Conservation (phyloP, 2,797 vertebrate species). For the Poeciliopsis gracilis region DNA sequence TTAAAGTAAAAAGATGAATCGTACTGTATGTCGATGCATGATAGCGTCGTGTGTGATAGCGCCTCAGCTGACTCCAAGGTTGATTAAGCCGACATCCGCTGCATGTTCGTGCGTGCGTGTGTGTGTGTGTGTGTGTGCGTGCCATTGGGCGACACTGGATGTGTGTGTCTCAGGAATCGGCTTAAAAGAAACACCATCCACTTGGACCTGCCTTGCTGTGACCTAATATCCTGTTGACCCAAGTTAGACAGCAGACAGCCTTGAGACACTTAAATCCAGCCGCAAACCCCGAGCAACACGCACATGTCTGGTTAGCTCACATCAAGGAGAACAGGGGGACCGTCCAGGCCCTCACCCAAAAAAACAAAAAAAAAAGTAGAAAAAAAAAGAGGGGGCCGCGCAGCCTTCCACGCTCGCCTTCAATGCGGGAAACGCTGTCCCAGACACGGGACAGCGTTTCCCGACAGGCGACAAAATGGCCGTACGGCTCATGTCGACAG, state of each 20-base stretch:
- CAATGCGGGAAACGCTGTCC: too few species aligned
- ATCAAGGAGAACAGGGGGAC: conserved; percentile 23
- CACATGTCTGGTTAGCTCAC: conserved; percentile 58
- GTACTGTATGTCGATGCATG: too few species aligned
- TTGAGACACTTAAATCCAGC: conserved; percentile 68
- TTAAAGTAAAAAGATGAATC: background rate
- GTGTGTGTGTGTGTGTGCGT: conserved; percentile 10
- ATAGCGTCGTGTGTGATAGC: background rate
- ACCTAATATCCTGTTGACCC: conserved; percentile 75
- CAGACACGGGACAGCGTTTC: background rate
- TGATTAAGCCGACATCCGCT: conserved; percentile 20
- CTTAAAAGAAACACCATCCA: conserved; percentile 57
- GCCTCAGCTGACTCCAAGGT: background rate
- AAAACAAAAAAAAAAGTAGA: background rate
- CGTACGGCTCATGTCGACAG: background rate
- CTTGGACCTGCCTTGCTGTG: conserved; percentile 44
- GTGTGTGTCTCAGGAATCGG: conserved; percentile 58
- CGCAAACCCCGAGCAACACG: conserved; percentile 48
- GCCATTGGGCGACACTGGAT: conserved; percentile 22
- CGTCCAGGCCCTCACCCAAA: conserved; percentile 25
- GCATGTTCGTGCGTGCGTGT: background rate
- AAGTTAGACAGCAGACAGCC: conserved; percentile 67
- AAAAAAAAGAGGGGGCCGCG: background rate
- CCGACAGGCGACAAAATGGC: background rate
- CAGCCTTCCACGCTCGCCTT: conserved; percentile 6